phyloP scores from a whole-genome alignment of 2,797 vertebrate genomes.

The Enteromius afrohamiltoni region DNA sequence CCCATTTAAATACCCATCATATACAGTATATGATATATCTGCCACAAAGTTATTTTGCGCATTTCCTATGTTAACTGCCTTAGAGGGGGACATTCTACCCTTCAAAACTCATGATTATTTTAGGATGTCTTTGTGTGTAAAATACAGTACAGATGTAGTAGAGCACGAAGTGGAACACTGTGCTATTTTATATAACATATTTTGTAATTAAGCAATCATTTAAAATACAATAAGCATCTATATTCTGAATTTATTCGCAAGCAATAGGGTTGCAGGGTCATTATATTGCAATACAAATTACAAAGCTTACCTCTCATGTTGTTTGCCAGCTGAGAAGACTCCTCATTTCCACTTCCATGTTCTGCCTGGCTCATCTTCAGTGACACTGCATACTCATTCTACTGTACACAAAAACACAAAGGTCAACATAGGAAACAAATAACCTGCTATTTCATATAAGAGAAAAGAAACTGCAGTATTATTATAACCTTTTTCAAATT shows the following conservation, averaged over 20 bases:
- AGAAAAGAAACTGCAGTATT: not conserved
- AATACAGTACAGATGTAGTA: not conserved
- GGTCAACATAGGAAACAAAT: conserved; percentile 19
- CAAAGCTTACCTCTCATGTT: conserved; percentile 27
- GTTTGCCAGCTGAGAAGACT: not conserved
- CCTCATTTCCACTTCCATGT: not conserved
- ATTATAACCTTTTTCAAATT: too few relatives aligned
- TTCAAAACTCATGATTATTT: not conserved
- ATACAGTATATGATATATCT: not conserved
- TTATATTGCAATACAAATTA: not conserved
- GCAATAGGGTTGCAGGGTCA: not conserved
- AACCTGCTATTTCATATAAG: not conserved
- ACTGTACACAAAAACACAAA: conserved; percentile 26
- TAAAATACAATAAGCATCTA: not conserved
- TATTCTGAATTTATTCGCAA: not conserved
- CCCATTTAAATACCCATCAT: not conserved
- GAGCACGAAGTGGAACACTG: not conserved
- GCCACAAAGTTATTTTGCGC: not conserved
- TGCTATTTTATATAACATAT: not conserved
- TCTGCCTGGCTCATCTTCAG: not conserved
- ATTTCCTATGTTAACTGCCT: not conserved
- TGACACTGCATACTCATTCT: not conserved
- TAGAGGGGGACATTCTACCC: not conserved
- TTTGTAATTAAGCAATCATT: not conserved
- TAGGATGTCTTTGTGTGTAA: not conserved